Conservation (phyloP, 2,888 invertebrate species). For the Dolichopus griseipennis region DNA sequence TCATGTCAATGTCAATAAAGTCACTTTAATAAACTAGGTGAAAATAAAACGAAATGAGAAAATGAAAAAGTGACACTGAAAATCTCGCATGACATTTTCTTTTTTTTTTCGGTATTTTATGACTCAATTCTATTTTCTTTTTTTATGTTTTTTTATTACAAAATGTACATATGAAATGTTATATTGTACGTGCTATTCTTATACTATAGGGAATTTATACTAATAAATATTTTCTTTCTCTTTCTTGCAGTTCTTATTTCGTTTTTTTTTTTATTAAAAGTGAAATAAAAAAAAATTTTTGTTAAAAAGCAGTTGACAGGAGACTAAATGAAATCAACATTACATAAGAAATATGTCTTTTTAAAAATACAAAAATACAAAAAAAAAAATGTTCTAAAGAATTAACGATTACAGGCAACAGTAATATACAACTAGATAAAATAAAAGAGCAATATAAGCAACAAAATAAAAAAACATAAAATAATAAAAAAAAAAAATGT, state of each 20-base stretch:
- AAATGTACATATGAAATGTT: too few relatives aligned
- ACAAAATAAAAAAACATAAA: not conserved
- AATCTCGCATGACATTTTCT: not conserved
- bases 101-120: too few relatives aligned
- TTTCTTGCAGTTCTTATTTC: too few relatives aligned
- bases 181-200: too few relatives aligned
- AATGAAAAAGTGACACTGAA: not conserved
- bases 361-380: too few relatives aligned
- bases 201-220: too few relatives aligned
- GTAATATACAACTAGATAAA: too few relatives aligned
- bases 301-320: not conserved
- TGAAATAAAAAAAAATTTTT: too few relatives aligned
- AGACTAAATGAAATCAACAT: conserved; percentile 4
- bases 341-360: not conserved
- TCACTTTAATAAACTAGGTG: not conserved
- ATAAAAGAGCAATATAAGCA: not conserved
- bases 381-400: not conserved
- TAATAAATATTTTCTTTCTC: too few relatives aligned
- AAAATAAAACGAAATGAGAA: not conserved
- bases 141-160: too few relatives aligned
- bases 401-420: not conserved
- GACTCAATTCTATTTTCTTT: too few relatives aligned
- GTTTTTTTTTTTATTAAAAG: too few relatives aligned
- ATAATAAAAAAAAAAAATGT: not conserved
- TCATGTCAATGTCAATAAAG: not conserved